Evolutionary conservation across 1,140 invertebrate species (phyloP), one percentile per base, ranked within the genome.

Genomic region (Drosophila ohnishii): DNA sequence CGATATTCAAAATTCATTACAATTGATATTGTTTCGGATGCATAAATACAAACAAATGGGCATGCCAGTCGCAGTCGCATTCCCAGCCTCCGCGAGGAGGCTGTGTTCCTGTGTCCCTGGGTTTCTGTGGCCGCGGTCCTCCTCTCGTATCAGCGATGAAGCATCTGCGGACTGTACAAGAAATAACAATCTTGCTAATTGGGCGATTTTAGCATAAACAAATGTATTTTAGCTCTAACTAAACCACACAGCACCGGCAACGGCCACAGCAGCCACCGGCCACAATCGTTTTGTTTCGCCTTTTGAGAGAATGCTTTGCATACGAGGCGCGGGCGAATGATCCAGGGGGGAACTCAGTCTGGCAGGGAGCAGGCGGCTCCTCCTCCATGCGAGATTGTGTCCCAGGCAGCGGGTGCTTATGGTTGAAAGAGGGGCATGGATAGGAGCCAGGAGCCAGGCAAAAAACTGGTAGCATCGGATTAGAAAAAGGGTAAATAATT

Each of bases 161-260:
- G 82, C 81, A 91, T 91, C 90, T 75, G 90, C 60, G 78, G 70
- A 71, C 89, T 72, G 80, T 89, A 85, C 90, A 83, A 83, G 86
- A 91, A 91, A 91, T 91, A 91, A 91, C 90, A 91, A 91, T 91
- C 90, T 91, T 91, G 65, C 90, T 91, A 91, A 91, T 91, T 91
- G 90, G 90, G 65, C 83, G 87, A 91, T 91, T 91, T 91, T 91
- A 91, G 90, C 90, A 91, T 91, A 91, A 91, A 91, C 90, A 91
- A 91, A 91, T 91, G 90, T 91, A 91, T 91, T 91, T 91, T 84
- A 87, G 65, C 80, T 84, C 85, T 89, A 87, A 87, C 84, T 88
- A 87, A 87, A 87, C 60, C 63, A n/a, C 48, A 70, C 47, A 47
- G 53, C 55, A 62, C 40, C 60, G 53, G 58, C 40, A 53, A 59